Base-by-base conservation (phyloP, 2,797 vertebrate species). In the Coluber constrictor region DNA sequence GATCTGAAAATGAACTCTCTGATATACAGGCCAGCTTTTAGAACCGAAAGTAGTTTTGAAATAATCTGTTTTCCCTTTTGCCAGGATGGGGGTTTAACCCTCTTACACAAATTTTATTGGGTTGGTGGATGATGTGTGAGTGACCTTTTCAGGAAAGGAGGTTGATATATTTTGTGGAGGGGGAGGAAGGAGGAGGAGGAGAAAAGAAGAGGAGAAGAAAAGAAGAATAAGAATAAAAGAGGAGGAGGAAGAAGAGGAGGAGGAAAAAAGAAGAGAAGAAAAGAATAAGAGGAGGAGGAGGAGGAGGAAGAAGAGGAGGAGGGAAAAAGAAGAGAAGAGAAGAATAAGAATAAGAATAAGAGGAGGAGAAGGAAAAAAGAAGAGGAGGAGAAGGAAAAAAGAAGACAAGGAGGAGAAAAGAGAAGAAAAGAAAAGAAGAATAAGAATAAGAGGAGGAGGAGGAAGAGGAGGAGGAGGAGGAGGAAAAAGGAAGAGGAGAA, bases 161-260 rank as follows among this genome's bases (percentile, higher is more conserved):
- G 15, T 16, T 16, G n/a, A 18, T 13, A 13, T 66, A 13, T 66
- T 66, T 66, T 15, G 66, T 13, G 29, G 12, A 66, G 63, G 29
- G 12, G 63, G 61, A 66, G 60, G 60, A 27, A 29, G 11, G 61
- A 63, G 12, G 61, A 66, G 29, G 12, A 61, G 25, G 23, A 61
- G 5, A 2, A 3, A 59, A 10, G n/a, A n/a, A n/a, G n/a, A n/a
- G n/a, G n/a, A n/a, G n/a, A n/a, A n/a, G n/a, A n/a, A n/a, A n/a
- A n/a, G 23, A 61, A 9, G 60, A 23, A 3, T 1, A 7, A 4
- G 59, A 10, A 18, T 4, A 4, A n/a, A n/a, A 18, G 4, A 20
- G 2, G 12, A n/a, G 3, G 11, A 13, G 2, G 29, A 4, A 1
- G 12, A 5, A 27, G 27, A 13, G 10, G 1, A 5, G 1, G 4